phyloP scores from a whole-genome alignment of 2,888 invertebrate species.

The Hydropsyche betteni region DNA sequence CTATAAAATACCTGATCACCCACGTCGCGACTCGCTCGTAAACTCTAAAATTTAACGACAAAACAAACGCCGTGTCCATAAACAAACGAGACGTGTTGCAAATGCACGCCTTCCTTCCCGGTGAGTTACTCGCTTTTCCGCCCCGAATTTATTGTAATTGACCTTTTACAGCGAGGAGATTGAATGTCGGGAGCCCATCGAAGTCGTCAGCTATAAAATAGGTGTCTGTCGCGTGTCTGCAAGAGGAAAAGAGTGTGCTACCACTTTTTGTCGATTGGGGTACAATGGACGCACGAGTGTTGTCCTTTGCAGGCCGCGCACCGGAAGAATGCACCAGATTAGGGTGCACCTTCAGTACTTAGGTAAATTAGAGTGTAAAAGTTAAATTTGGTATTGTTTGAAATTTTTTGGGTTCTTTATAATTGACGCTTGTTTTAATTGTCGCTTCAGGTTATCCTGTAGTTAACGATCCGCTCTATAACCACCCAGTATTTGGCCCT shows the following conservation, averaged over 20 bases:
- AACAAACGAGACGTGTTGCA: conserved; percentile 16
- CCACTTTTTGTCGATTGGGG: conserved; percentile 89
- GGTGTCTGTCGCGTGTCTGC: conserved; percentile 94
- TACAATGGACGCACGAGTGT: conserved; percentile 92
- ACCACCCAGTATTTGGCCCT: conserved; percentile 95
- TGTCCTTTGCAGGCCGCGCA: conserved; percentile 92
- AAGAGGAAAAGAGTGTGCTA: conserved; percentile 92
- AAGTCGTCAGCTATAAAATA: conserved; percentile 93
- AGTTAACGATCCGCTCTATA: conserved; percentile 96
- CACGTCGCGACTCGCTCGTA: conserved; percentile 17
- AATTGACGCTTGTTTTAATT: not conserved
- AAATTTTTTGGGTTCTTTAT: not conserved
- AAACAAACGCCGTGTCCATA: conserved; percentile 16
- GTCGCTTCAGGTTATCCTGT: conserved; percentile 87
- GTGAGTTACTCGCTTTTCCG: too few species aligned
- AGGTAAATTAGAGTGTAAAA: conserved; percentile 65
- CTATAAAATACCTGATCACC: conserved; percentile 16
- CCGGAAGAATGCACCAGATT: conserved; percentile 99
- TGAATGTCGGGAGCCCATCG: conserved; percentile 89
- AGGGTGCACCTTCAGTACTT: conserved; percentile 97
- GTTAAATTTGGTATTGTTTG: not conserved
- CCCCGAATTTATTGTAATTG: not conserved
- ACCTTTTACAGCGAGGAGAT: conserved; percentile 73
- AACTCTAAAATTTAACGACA: conserved; percentile 23
- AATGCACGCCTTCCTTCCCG: not conserved